Percentiles rank a stretch among this genome's conserved stretches.
Evolutionary conservation across 2,797 vertebrate genomes (phyloP).

Genomic region (Crenichthys baileyi): DNA sequence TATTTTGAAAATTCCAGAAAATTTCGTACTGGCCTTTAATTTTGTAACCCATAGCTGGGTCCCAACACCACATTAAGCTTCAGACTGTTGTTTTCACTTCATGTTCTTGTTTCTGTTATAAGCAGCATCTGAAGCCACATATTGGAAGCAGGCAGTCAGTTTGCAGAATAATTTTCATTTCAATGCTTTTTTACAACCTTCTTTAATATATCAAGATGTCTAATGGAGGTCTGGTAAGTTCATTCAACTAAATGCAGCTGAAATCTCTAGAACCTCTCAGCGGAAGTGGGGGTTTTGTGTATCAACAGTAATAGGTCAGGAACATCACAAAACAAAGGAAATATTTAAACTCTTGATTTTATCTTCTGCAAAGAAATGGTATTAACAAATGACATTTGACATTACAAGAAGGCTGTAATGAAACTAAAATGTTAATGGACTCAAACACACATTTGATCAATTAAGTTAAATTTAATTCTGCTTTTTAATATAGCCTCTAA

Average conservation of each 20-base stretch:
- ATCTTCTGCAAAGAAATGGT: constrained; percentile 23
- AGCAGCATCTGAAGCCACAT: background rate
- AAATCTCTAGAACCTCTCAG: background rate
- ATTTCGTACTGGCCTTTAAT: too few species aligned
- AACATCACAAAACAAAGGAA: background rate
- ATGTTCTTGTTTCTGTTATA: background rate
- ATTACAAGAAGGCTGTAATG: constrained; percentile 52
- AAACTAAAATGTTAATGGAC: constrained; percentile 64
- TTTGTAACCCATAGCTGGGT: too few species aligned
- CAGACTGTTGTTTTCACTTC: background rate
- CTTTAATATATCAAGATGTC: background rate
- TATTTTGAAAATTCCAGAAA: too few species aligned
- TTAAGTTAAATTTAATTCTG: background rate
- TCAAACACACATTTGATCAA: background rate
- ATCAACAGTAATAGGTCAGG: background rate
- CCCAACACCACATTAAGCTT: constrained; percentile 1
- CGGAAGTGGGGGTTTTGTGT: background rate
- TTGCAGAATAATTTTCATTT: background rate
- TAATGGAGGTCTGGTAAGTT: background rate
- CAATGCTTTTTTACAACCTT: background rate
- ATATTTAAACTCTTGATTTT: background rate
- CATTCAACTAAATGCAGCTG: background rate
- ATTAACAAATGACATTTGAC: constrained; percentile 67
- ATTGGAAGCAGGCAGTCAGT: background rate
- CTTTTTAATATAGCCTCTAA: too few species aligned